Evolutionary conservation across 2,888 invertebrate genomes (phyloP).

Genomic region (Rotaria macrura): DNA sequence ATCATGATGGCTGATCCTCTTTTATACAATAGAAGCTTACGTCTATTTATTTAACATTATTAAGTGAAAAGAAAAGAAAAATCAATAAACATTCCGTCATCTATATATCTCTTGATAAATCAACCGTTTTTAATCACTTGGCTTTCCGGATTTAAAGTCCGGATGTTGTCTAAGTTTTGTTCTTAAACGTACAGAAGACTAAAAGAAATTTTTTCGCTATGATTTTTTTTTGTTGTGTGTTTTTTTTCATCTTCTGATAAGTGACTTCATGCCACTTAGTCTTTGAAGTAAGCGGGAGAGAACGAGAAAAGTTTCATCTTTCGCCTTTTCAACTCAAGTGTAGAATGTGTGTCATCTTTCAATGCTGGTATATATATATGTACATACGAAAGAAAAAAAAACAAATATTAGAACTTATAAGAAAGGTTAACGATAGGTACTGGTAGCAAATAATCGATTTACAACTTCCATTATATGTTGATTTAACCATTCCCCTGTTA

Average conservation of each 20-base stretch:
- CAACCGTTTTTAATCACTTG: neutral
- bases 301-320: neutral
- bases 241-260: neutral
- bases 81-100: neutral
- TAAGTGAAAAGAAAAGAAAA: neutral
- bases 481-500: neutral
- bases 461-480: neutral
- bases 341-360: neutral
- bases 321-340: neutral
- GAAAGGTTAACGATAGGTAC: conserved; percentile 3
- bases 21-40: conserved; percentile 7
- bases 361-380: neutral
- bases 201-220: neutral
- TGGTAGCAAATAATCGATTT: conserved; percentile 10
- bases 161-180: neutral
- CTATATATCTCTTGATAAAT: no score
- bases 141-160: neutral
- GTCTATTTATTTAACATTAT: neutral
- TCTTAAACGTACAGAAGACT: neutral
- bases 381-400: neutral
- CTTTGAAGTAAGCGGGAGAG: neutral
- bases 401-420: neutral
- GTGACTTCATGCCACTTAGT: neutral
- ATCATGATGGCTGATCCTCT: neutral
- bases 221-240: neutral